Evolutionary conservation across 2,797 vertebrate species (phyloP), one percentile per base, ranked within the genome.

Genomic region (Enteromius fasciolatus): DNA sequence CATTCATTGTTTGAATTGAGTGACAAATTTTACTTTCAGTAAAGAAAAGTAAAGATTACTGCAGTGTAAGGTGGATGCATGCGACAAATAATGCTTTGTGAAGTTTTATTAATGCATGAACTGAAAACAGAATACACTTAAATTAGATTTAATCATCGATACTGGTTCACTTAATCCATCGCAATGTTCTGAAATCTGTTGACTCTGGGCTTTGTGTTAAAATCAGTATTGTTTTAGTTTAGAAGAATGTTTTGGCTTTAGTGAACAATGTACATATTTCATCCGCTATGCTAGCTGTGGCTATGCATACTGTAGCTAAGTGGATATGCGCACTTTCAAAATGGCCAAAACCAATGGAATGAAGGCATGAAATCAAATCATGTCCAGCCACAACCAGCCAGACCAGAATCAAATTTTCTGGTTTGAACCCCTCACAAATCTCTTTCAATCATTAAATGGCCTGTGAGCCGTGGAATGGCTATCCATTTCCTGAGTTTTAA

Each of bases 351-450:
- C 57, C 68, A 50, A 73, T 50, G 5, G n/a, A n/a, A 70, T 31
- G 33, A 85, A 75, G 52, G 70, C 74, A 75, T 80, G 59, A 90
- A 92, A 93, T 91, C 86, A 86, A 93, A 93, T 92, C 87, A 91
- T 87, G 85, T 76, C 66, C 54, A 61, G 59, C 77, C 84, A 81
- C 69, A 80, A 84, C 76, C 83, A 59, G 84, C 86, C 86, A 90
- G 87, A 86, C 87, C 85, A 87, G 89, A 87, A 84, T 67, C 78
- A 89, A 83, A 83, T 85, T 76, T 76, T 83, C 61, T 87, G 89
- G 89, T 91, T 87, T 87, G 88, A 85, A 87, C 86, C 90, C 91
- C 90, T 89, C 86, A 89, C 85, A 91, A 88, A 91, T 93, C 88
- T 91, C 81, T 90, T 89, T 87, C 87, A 87, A 88, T 93, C 89